Base-by-base conservation (phyloP, 2,797 vertebrate species). In the Nyctibius grandis region DNA sequence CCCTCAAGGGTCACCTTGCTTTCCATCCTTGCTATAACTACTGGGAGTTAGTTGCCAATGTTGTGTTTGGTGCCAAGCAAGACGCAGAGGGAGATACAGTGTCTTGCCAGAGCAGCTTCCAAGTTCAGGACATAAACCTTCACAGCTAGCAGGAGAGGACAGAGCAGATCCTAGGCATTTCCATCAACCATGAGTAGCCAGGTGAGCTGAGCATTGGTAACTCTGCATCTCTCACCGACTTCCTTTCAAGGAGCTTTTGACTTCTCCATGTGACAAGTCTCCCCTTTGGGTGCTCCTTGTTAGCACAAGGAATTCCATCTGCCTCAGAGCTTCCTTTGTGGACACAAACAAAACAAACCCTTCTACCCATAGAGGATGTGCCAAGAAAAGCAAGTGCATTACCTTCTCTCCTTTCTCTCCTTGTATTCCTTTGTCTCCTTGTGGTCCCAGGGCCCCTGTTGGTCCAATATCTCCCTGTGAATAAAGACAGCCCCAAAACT, bases 331-430 rank as follows among this genome's bases (percentile, higher is more conserved):
- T 64, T n/a, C 25, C 44, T 51, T 22, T 29, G 34, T 8, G 20
- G 42, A 29, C 25, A 36, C 15, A 12, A 75, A 59, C 3, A 17
- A 57, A 72, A 34, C 1, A 45, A 73, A 68, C 22, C 40, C 22
- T 67, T 65, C 31, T 25, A 51, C 16, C 17, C n/a, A 40, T 13
- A 42, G 51, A 61, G 42, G 44, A 63, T 13, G 16, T 1, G 3
- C 26, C 4, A 11, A 61, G 61, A 51, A 59, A 67, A 82, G 15
- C 29, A 50, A 15, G 3, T 3, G 5, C 5, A 3, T 85, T 97
- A 99, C 99, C 98, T 99, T 99, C 28, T 98, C 98, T 96, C 99
- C 99, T 96, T 99, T 99, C 96, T 97, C 97, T 95, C 99, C 99
- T 93, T 96, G 98, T 13, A 97, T 95, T 48, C 99, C 99, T 88